Conservation (phyloP, 2,113 vertebrate genomes). For the Tor tambroides region DNA sequence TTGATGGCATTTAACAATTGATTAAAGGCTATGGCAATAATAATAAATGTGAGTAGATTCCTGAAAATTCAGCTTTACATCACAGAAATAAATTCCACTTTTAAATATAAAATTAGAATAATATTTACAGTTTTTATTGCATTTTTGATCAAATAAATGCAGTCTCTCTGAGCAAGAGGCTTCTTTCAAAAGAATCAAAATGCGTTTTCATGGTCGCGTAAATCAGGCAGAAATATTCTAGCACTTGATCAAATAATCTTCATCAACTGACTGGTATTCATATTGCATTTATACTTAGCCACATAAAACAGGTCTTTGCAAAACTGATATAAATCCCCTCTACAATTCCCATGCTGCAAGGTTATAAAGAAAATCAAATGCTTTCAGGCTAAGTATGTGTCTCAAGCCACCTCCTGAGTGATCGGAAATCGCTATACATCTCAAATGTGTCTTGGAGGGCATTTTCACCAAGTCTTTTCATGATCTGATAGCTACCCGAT, state of each 20-base stretch:
- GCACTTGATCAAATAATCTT: no score
- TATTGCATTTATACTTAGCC: neutral
- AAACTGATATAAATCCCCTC: neutral
- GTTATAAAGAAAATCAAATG: neutral
- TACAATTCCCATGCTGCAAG: neutral
- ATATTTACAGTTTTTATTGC: neutral
- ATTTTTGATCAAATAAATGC: neutral
- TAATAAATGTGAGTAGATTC: neutral
- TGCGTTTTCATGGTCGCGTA: neutral
- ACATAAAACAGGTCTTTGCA: neutral
- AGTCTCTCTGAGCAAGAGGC: neutral
- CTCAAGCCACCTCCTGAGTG: neutral
- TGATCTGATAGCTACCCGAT: neutral
- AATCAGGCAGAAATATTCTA: neutral
- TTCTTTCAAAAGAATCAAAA: neutral
- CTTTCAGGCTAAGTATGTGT: neutral
- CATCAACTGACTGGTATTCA: neutral
- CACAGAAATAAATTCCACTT: neutral
- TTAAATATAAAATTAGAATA: neutral
- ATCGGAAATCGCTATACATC: neutral
- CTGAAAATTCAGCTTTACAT: neutral
- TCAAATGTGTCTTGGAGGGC: neutral
- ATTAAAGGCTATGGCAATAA: neutral
- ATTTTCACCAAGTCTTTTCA: neutral
- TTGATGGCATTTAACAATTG: neutral